Conservation (phyloP, 2,888 invertebrate species). For the Anagyrus pseudococci region DNA sequence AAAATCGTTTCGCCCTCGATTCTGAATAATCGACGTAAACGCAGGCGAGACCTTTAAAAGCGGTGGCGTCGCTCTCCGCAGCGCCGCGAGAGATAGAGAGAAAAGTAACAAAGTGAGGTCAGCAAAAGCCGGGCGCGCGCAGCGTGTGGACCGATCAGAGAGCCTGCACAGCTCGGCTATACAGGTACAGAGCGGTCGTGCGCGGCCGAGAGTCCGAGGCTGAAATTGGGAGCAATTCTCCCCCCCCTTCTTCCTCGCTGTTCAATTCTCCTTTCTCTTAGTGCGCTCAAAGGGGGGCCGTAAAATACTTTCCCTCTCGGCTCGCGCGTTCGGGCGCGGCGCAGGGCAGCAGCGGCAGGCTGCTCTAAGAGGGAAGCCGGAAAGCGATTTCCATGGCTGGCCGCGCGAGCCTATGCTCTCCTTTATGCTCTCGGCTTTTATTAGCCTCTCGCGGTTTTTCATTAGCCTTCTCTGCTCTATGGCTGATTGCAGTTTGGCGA, state of each 20-base stretch:
- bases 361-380: conserved; percentile 54
- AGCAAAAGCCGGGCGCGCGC: too few species aligned
- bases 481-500: background rate
- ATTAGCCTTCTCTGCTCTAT: too few species aligned
- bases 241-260: conserved; percentile 63
- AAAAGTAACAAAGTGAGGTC: too few species aligned
- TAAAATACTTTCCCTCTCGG: conserved; percentile 62
- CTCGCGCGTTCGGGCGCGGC: conserved; percentile 27
- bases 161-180: too few species aligned
- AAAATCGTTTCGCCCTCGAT: too few species aligned
- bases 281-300: conserved; percentile 61
- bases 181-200: too few species aligned
- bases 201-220: conserved; percentile 42
- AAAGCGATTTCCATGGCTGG: conserved; percentile 50
- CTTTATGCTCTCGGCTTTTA: conserved; percentile 29
- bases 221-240: conserved; percentile 62
- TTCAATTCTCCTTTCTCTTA: conserved; percentile 62
- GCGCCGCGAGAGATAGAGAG: too few species aligned
- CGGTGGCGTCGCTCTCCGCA: too few species aligned
- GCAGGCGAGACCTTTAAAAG: too few species aligned
- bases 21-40: too few species aligned
- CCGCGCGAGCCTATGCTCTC: conserved; percentile 28
- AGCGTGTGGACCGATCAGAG: too few species aligned
- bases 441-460: conserved; percentile 11
- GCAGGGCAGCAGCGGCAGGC: conserved; percentile 39